Percentiles rank a stretch among this genome's conserved stretches.
These are phyloP conservation scores for Callipepla californica DNA, from an alignment of 2,113 vertebrate species.

Conservation along the genomic window DNA sequence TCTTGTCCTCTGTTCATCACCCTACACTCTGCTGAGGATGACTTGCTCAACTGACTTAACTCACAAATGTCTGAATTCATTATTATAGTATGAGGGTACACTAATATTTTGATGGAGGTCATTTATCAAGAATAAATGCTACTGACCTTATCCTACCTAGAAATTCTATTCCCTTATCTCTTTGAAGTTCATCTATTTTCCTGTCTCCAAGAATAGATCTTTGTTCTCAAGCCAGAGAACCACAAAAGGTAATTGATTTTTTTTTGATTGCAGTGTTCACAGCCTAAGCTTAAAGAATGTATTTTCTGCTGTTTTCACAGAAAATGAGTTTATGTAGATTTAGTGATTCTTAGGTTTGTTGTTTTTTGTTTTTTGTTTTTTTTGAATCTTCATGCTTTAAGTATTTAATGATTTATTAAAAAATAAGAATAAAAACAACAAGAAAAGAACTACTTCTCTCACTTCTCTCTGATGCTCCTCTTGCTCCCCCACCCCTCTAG, in stretches of 20 bases:
- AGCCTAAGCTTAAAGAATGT: neutral
- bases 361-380: neutral
- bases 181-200: neutral
- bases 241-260: neutral
- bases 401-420: neutral
- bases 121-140: neutral
- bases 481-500: neutral
- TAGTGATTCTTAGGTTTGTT: neutral
- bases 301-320: neutral
- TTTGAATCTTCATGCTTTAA: neutral
- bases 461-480: neutral
- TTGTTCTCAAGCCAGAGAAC: neutral
- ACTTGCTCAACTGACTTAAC: neutral
- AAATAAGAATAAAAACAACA: neutral
- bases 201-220: neutral
- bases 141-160: neutral
- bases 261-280: neutral
- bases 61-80: neutral
- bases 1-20: neutral
- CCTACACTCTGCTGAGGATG: neutral
- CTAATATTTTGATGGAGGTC: neutral
- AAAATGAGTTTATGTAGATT: neutral
- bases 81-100: neutral
- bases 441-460: neutral
- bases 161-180: neutral